Conservation (phyloP, 92 coral and sea anemone genomes). For the Porites cylindrica region DNA sequence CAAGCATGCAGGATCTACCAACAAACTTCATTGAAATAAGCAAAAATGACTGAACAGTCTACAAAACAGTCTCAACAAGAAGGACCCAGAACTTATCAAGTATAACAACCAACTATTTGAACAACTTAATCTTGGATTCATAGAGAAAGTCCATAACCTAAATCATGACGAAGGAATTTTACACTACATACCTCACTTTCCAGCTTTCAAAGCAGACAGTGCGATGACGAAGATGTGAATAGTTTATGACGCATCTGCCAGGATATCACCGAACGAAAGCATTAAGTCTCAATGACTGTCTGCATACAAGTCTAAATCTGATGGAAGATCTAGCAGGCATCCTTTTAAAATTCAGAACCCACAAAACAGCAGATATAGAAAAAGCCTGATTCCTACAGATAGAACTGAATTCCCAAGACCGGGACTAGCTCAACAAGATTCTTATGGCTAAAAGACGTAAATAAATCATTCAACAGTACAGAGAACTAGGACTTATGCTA, state of each 20-base stretch:
- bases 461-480: constrained; percentile 12
- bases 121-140: constrained; percentile 49
- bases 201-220: constrained; percentile 58
- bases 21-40: constrained; percentile 16
- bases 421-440: constrained; percentile 36
- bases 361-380: constrained; percentile 49
- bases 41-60: constrained; percentile 42
- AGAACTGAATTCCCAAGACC: constrained; percentile 23
- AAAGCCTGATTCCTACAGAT: constrained; percentile 46
- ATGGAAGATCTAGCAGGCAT: constrained; percentile 33
- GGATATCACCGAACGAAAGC: constrained; percentile 9
- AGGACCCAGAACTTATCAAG: constrained; percentile 37
- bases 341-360: constrained; percentile 41
- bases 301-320: constrained; percentile 45
- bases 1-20: constrained; percentile 34
- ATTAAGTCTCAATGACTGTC: constrained; percentile 43
- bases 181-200: constrained; percentile 65
- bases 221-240: constrained; percentile 58
- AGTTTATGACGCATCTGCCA: constrained; percentile 42
- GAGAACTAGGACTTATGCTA: background rate
- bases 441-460: constrained; percentile 42
- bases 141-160: constrained; percentile 43
- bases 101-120: constrained; percentile 51
- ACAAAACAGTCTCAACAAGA: constrained; percentile 39
- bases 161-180: constrained; percentile 29